Percentiles rank a stretch among this genome's conserved stretches.
These are phyloP conservation scores for Hoplias malabaricus DNA, from an alignment of 2,113 vertebrate species.

Conservation along the genomic window DNA sequence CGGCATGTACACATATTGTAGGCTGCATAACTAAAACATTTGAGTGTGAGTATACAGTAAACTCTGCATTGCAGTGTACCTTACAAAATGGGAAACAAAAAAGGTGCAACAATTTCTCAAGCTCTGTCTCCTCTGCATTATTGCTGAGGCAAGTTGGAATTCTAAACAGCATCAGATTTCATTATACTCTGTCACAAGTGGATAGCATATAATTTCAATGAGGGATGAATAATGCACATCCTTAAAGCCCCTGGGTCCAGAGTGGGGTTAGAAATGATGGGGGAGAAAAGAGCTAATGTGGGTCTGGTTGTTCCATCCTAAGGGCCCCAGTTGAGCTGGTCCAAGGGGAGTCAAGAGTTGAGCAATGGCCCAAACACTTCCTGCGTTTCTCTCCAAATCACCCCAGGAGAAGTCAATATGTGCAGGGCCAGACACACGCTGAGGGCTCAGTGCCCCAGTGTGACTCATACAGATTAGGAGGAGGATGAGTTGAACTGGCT, in stretches of 20 bases:
- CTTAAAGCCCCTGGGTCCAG: slow-evolving; percentile 31
- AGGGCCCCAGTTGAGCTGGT: slow-evolving; percentile 39
- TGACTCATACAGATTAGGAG: slow-evolving; percentile 24
- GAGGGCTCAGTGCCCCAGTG: slow-evolving; percentile 16
- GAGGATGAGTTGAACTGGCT: background rate
- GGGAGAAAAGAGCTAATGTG: slow-evolving; percentile 38
- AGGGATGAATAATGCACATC: slow-evolving; percentile 45
- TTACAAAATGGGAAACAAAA: background rate
- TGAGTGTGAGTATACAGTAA: background rate
- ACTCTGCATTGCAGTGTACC: slow-evolving; percentile 5
- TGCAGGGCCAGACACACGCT: slow-evolving; percentile 10
- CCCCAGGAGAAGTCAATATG: slow-evolving; percentile 33
- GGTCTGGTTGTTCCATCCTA: slow-evolving; percentile 42
- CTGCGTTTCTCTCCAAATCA: slow-evolving; percentile 33
- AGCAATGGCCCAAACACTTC: slow-evolving; percentile 17
- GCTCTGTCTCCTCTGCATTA: background rate
- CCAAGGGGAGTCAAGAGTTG: slow-evolving; percentile 24
- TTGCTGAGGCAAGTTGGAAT: slow-evolving; percentile 16
- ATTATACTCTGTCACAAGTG: slow-evolving; percentile 46
- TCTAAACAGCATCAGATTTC: slow-evolving; percentile 41
- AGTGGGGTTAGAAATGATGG: slow-evolving; percentile 4
- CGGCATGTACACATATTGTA: background rate
- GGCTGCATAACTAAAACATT: background rate
- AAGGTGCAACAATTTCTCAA: background rate
- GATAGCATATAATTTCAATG: slow-evolving; percentile 48